Evolutionary conservation across 1,140 invertebrate species (phyloP).

Genomic region (Mercenaria mercenaria): DNA sequence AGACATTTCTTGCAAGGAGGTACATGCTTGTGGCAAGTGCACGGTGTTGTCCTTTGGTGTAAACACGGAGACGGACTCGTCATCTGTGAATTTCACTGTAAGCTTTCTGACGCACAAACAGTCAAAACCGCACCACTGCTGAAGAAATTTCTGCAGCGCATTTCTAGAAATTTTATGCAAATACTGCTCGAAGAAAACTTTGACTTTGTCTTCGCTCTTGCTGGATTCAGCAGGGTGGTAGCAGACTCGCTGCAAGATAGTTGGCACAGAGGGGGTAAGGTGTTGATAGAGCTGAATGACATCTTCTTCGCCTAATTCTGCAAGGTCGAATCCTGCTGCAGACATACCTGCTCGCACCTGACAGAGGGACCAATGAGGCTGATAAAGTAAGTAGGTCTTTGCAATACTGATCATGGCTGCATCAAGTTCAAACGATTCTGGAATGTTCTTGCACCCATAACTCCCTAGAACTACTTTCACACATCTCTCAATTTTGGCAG

Average conservation of each 20-base stretch:
- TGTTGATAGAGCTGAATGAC: conserved; percentile 45
- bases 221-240: conserved; percentile 18
- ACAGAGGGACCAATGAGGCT: conserved; percentile 54
- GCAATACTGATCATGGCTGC: conserved; percentile 42
- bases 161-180: conserved; percentile 36
- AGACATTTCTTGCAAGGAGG: conserved; percentile 27
- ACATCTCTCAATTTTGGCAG: conserved; percentile 37
- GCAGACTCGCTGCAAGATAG: conserved; percentile 12
- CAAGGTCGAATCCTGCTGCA: not conserved
- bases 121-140: conserved; percentile 52
- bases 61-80: not conserved
- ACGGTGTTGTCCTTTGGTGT: not conserved
- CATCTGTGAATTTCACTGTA: conserved; percentile 36
- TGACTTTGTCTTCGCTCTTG: conserved; percentile 48
- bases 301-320: conserved; percentile 19
- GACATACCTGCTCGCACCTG: conserved; percentile 52
- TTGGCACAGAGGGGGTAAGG: conserved; percentile 24
- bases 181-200: conserved; percentile 55
- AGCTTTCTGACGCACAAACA: conserved; percentile 35
- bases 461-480: conserved; percentile 54
- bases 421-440: conserved; percentile 42
- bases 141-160: conserved; percentile 5
- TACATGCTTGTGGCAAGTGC: conserved; percentile 27
- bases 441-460: conserved; percentile 56
- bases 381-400: conserved; percentile 41